Conservation (phyloP, 2,113 vertebrate species). For the Platysternon megacephalum region DNA sequence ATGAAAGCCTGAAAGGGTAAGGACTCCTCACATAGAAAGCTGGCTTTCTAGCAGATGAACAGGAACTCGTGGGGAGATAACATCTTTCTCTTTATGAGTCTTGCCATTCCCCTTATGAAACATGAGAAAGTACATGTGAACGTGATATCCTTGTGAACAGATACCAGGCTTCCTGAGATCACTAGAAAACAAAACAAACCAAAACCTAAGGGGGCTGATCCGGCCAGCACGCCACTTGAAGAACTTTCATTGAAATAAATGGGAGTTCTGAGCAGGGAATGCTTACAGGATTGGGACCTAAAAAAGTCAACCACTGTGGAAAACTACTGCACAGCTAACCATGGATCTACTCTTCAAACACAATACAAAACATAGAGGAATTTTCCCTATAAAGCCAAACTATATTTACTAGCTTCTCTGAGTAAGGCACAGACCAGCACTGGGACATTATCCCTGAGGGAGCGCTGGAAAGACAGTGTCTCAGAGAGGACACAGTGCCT, state of each 20-base stretch:
- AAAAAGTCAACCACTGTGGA: not conserved
- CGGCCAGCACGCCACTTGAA: accelerated
- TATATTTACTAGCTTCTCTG: not conserved
- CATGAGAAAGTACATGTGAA: not conserved
- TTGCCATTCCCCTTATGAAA: not conserved
- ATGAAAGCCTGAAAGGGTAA: not conserved
- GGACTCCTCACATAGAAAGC: not conserved
- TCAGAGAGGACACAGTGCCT: not conserved
- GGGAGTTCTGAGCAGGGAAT: not conserved
- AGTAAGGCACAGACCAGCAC: not conserved
- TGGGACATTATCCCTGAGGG: not conserved
- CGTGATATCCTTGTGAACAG: not conserved
- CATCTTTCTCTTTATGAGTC: not conserved
- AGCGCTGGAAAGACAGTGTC: not conserved
- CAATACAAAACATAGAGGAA: not conserved
- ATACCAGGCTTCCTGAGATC: not conserved
- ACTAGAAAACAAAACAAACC: not conserved
- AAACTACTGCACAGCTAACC: not conserved
- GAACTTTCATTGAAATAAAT: not conserved
- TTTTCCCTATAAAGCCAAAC: not conserved
- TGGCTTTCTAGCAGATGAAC: not conserved
- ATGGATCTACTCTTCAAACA: accelerated
- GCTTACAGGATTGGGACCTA: not conserved
- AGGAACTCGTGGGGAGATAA: not conserved
- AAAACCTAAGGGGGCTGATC: not conserved